phyloP scores from a whole-genome alignment of 2,797 vertebrate genomes.

The Microhierax caerulescens region DNA sequence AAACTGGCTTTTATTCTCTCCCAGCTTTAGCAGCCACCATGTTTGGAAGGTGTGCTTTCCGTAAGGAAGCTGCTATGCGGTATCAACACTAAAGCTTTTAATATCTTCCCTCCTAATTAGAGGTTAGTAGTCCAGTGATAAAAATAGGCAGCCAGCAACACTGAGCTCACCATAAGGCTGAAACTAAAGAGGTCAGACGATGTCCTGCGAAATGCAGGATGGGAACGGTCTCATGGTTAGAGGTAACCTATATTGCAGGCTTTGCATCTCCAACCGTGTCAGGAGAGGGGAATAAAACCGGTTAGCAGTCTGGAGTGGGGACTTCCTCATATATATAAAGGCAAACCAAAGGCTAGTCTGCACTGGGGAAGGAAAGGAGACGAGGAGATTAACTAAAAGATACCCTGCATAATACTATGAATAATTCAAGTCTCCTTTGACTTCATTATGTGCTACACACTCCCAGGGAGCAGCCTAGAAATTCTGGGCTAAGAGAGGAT shows the following conservation, averaged over 20 bases:
- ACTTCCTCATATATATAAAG: not conserved
- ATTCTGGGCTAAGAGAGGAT: not conserved
- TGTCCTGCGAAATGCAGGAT: not conserved
- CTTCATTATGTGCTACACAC: not conserved
- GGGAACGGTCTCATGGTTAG: not conserved
- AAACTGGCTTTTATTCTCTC: not conserved
- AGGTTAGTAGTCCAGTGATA: conserved; percentile 47
- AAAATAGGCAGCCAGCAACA: not conserved
- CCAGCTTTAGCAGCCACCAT: not conserved
- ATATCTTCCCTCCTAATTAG: conserved; percentile 34
- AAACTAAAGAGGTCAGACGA: not conserved
- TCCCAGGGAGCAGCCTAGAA: not conserved
- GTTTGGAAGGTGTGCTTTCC: not conserved
- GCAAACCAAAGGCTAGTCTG: not conserved
- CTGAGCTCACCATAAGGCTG: not conserved
- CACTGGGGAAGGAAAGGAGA: not conserved
- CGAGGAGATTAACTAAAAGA: not conserved
- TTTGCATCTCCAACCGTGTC: not conserved
- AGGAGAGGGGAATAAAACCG: not conserved
- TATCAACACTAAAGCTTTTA: not conserved
- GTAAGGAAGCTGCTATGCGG: not conserved
- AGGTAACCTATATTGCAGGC: not conserved
- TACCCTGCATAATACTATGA: not conserved
- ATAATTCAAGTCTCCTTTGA: not conserved
- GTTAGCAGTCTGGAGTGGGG: not conserved